Base-by-base conservation (phyloP, 2,113 vertebrate species). In the Stigmatopora nigra region DNA sequence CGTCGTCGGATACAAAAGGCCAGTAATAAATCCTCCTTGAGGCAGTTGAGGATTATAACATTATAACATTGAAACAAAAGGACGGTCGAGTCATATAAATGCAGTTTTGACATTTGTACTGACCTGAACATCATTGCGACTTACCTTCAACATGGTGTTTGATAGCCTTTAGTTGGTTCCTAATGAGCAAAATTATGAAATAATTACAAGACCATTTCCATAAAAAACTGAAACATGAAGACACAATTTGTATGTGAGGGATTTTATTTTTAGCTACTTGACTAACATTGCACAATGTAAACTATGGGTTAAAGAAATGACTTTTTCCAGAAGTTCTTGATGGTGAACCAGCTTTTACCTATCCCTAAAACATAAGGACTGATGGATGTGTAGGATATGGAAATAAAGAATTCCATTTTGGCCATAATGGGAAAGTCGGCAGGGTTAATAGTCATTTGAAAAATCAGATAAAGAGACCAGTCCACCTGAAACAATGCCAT, bases 301-400 rank as follows among this genome's bases (percentile, higher is more conserved):
- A 41, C 38, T 7, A 1, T 41, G 38, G 4, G 25, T 31, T 31
- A 55, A 55, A 55, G 10, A 41, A 41, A 41, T 11, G n/a, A 60
- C 8, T 66, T 76, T 38, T 56, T 85, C 4, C 60, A 66, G 3
- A 74, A 80, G 17, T 67, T 72, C n/a, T 78, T 84, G 0, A 81
- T 0, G 7, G 78, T 76, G 65, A 92, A 89, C 49, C 90, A 60
- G 70, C 86, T 80, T 47, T 82, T 83, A 16, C 90, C 90, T 5
- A 88, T 76, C 12, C 88, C 87, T 0, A 90, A 92, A 14, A 92
- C 80, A 16, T 90, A 91, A 0, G 90, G 91, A 63, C 85, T 89
- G 55, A 89, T 49, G 36, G 86, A 83, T 17, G 84, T 78, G 48
- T 92, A 91, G 17, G 82, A 78, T 0, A 75, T 82, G 10, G 82